A percentile compares a stretch with the other conserved stretches of the same genome.
Evolutionary conservation across 2,888 invertebrate genomes (phyloP).

Genomic region (Lordiphosa andalusiaca): DNA sequence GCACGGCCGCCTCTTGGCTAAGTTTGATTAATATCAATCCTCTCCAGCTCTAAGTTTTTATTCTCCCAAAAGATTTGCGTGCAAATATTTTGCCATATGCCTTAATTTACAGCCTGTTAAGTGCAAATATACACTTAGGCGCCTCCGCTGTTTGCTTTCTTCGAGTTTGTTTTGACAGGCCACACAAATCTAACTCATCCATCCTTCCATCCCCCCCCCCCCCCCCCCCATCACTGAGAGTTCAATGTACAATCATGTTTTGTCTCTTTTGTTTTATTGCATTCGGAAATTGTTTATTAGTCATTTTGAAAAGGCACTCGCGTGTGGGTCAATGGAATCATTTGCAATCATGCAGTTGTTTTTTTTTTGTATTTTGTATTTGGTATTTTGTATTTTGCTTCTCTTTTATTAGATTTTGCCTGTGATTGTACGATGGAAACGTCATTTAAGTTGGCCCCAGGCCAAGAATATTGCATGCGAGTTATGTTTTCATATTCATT

Average conservation of each 20-base stretch:
- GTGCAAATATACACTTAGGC: conserved; percentile 28
- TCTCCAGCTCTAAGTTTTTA: conserved; percentile 30
- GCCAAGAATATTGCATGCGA: conserved; percentile 23
- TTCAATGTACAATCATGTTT: conserved; percentile 55
- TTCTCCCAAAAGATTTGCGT: conserved; percentile 36
- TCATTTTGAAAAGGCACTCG: conserved; percentile 45
- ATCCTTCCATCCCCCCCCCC: too few species aligned
- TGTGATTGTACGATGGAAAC: conserved; percentile 12
- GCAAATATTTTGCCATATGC: conserved; percentile 47
- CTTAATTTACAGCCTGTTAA: conserved; percentile 30
- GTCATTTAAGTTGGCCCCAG: conserved; percentile 31
- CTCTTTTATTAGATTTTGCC: conserved; percentile 11
- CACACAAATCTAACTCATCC: conserved; percentile 16
- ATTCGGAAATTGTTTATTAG: conserved; percentile 68
- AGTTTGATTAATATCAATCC: conserved; percentile 52
- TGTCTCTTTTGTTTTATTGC: conserved; percentile 49
- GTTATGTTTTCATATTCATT: conserved; percentile 9
- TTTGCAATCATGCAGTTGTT: conserved; percentile 47
- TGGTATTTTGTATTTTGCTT: conserved; percentile 7
- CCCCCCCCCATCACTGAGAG: conserved; percentile 43
- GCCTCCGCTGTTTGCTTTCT: conserved; percentile 7
- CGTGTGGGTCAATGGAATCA: conserved; percentile 62
- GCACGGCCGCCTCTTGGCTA: conserved; percentile 35
- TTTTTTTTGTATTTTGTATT: conserved; percentile 11
- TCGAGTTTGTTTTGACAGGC: conserved; percentile 11